A percentile compares a stretch with the other conserved stretches of the same genome.
phyloP scores from a whole-genome alignment of 2,113 vertebrate genomes.

The Phyllostomus discolor region DNA sequence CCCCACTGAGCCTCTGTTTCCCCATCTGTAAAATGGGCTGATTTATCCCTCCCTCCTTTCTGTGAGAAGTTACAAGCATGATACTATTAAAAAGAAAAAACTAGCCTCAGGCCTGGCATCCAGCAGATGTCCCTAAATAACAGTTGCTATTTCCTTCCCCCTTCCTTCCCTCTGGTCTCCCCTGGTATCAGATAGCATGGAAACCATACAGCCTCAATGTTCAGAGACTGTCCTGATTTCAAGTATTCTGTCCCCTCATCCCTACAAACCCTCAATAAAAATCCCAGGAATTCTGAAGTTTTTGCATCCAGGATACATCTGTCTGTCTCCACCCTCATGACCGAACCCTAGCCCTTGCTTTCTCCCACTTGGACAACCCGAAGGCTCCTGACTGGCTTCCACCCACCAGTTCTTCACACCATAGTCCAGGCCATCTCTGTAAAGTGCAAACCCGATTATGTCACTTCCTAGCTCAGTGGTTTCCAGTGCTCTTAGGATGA shows the following conservation, averaged over 20 bases:
- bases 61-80: not conserved
- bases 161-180: not conserved
- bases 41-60: not conserved
- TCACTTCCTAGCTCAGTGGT: not conserved
- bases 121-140: not conserved
- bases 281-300: not conserved
- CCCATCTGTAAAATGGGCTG: not conserved
- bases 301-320: not conserved
- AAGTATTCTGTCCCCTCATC: not conserved
- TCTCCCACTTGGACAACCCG: not conserved
- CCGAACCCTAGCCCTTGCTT: not conserved
- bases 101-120: not conserved
- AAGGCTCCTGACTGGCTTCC: not conserved
- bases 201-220: not conserved
- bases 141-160: too few relatives aligned
- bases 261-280: not conserved
- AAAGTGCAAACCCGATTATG: not conserved
- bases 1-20: not conserved
- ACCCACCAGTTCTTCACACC: not conserved
- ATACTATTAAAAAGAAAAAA: not conserved
- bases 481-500: not conserved
- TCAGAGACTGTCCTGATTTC: not conserved
- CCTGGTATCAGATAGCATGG: not conserved
- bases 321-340: not conserved
- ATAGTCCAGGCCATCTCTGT: not conserved